phyloP scores from a whole-genome alignment of 92 coral and sea anemone species.

The Paragorgia papillata region DNA sequence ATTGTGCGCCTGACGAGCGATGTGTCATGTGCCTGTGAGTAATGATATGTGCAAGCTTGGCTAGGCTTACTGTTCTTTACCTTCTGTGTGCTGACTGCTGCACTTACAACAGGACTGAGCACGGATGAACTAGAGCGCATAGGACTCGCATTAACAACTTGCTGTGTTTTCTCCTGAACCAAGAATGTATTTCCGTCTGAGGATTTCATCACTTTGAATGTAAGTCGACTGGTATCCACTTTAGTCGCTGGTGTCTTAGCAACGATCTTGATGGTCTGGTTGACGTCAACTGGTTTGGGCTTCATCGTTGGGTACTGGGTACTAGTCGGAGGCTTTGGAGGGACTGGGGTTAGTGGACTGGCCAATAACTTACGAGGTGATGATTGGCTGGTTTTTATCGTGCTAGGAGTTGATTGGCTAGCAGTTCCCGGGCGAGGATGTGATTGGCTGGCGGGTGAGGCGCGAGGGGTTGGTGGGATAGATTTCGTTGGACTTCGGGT shows the following conservation, averaged over 20 bases:
- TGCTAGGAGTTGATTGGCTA: constrained; percentile 27
- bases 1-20: no score
- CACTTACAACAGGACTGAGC: not conserved
- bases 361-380: not conserved
- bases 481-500: constrained; percentile 10
- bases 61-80: no score
- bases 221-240: not conserved
- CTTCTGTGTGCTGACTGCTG: not conserved
- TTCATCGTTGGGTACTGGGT: not conserved
- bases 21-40: no score
- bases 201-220: constrained; percentile 27
- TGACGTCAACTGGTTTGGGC: constrained; percentile 15
- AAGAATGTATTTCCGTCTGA: constrained; percentile 17
- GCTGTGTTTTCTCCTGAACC: constrained; percentile 17
- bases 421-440: not conserved
- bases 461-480: not conserved
- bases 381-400: constrained; percentile 18
- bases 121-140: not conserved
- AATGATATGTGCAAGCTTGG: no score
- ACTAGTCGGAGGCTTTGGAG: not conserved
- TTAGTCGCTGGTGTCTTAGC: not conserved
- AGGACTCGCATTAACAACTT: not conserved
- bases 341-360: not conserved
- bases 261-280: not conserved
- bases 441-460: not conserved